Evolutionary conservation across 1,140 invertebrate species (phyloP).

Genomic region (Trichomalopsis sarcophagae): DNA sequence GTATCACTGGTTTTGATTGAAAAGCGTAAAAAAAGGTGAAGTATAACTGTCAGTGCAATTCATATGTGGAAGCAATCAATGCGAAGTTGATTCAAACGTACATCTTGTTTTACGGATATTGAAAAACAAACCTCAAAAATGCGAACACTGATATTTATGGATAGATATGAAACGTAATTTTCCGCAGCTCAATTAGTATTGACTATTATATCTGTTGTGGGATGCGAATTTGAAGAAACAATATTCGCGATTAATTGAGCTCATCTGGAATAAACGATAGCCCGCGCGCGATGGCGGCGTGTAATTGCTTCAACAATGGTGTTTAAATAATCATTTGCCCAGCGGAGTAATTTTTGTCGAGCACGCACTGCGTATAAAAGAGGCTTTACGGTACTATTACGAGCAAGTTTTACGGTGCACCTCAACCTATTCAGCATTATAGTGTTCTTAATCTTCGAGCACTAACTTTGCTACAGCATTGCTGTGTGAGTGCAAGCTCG

Average conservation of each 20-base stretch:
- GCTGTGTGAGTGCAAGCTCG: neutral
- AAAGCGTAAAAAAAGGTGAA: neutral
- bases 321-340: neutral
- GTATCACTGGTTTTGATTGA: neutral
- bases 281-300: neutral
- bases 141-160: no score
- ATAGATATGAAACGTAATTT: no score
- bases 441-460: conserved; percentile 30
- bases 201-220: no score
- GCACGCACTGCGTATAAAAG: neutral
- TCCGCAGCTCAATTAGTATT: no score
- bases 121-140: neutral
- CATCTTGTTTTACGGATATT: neutral
- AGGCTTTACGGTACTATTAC: conserved; percentile 23
- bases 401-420: neutral
- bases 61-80: neutral
- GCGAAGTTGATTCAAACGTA: neutral
- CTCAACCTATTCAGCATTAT: conserved; percentile 35
- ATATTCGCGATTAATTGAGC: no score
- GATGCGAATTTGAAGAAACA: no score
- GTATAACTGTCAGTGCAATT: neutral
- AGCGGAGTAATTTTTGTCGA: neutral
- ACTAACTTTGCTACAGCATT: conserved; percentile 2
- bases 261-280: no score
- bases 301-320: neutral